Percentiles rank a stretch among this genome's conserved stretches.
These are phyloP conservation scores for Rousettus madagascariensis DNA, from an alignment of 2,797 vertebrate species.

Conservation along the genomic window DNA sequence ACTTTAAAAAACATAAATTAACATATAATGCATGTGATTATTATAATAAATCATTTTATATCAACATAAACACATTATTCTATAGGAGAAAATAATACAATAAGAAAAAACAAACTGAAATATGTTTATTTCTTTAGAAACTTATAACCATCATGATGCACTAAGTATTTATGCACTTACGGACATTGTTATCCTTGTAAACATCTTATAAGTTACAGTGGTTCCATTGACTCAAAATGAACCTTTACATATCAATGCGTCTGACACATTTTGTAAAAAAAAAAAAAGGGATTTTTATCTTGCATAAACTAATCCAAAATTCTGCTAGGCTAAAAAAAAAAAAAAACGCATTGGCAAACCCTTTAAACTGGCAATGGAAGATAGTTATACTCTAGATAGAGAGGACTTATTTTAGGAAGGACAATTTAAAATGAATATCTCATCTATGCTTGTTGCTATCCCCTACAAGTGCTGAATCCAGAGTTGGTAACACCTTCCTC, in stretches of 20 bases:
- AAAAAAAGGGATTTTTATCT: constrained; percentile 29
- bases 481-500: not conserved
- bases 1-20: not conserved
- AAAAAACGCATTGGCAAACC: not conserved
- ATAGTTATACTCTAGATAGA: not conserved
- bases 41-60: not conserved
- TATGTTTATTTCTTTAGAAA: not conserved
- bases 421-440: not conserved
- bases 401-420: not conserved
- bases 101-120: not conserved
- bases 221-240: not conserved
- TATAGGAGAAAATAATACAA: not conserved
- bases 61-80: not conserved
- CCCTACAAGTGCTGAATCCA: not conserved
- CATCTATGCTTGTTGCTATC: not conserved
- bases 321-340: not conserved
- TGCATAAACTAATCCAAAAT: not conserved
- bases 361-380: not conserved
- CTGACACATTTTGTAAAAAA: not conserved
- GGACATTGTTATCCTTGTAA: not conserved
- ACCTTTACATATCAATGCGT: not conserved
- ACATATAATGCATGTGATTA: not conserved
- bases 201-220: not conserved
- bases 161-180: not conserved
- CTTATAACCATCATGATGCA: not conserved